phyloP scores from a whole-genome alignment of 1,140 invertebrate genomes.

The Tetragnatha versicolor region DNA sequence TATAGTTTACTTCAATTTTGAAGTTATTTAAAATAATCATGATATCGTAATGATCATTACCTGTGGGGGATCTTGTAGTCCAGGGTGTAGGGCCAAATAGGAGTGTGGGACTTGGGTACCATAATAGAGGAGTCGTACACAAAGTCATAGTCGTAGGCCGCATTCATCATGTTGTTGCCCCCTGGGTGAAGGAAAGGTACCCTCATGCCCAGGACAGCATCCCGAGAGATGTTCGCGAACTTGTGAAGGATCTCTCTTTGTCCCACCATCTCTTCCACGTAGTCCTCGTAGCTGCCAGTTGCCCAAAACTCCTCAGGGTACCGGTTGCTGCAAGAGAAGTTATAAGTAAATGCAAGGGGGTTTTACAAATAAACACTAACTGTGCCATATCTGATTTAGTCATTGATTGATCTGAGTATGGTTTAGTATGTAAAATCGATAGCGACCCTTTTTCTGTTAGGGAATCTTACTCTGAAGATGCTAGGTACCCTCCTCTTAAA shows the following conservation, averaged over 20 bases:
- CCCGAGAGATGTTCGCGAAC: conserved; percentile 88
- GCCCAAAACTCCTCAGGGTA: conserved; percentile 73
- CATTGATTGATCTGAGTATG: no score
- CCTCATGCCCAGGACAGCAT: conserved; percentile 69
- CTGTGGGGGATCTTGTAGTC: conserved; percentile 91
- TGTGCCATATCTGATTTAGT: neutral
- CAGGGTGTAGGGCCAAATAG: conserved; percentile 94
- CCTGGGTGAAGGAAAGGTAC: conserved; percentile 90
- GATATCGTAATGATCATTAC: no score
- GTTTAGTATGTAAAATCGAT: no score
- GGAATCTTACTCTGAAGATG: no score
- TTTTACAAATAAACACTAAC: neutral
- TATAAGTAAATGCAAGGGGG: neutral
- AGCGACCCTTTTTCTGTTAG: neutral
- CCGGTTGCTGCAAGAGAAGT: conserved; percentile 68
- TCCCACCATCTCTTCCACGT: conserved; percentile 96
- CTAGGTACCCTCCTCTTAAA: no score
- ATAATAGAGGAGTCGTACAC: conserved; percentile 94
- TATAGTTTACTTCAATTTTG: no score
- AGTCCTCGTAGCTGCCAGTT: conserved; percentile 86
- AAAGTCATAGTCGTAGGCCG: conserved; percentile 87
- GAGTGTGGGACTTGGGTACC: conserved; percentile 78
- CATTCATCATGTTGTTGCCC: conserved; percentile 93
- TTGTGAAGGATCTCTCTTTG: conserved; percentile 81
- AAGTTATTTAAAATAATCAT: no score